phyloP scores from a whole-genome alignment of 2,888 invertebrate species.

The Siphlonurus alternatus region DNA sequence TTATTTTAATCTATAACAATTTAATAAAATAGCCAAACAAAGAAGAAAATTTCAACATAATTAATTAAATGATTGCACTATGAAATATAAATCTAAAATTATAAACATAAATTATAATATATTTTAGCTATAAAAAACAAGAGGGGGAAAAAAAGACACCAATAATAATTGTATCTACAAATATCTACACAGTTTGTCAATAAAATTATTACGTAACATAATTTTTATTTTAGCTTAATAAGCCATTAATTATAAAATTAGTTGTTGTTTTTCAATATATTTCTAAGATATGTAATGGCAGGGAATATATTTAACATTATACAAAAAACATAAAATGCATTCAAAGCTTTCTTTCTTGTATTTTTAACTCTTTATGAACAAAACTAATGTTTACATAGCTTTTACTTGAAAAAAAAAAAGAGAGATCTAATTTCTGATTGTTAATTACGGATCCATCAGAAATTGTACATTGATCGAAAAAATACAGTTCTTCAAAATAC shows the following conservation, averaged over 20 bases:
- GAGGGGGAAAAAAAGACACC: not conserved
- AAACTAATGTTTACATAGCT: too few species aligned
- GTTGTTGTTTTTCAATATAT: not conserved
- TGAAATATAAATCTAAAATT: not conserved
- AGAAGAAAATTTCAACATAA: not conserved
- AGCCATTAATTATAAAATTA: not conserved
- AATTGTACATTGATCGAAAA: too few species aligned
- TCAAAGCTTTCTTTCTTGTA: not conserved
- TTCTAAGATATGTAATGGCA: not conserved
- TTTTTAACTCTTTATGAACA: not conserved
- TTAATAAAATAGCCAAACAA: not conserved
- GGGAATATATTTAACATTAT: not conserved
- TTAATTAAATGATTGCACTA: not conserved
- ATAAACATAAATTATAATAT: not conserved
- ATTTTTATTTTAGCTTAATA: not conserved
- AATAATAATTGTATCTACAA: not conserved
- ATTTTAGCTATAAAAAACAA: not conserved
- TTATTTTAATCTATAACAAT: not conserved
- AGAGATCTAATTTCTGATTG: too few species aligned
- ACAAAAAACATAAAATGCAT: not conserved
- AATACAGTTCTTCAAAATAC: too few species aligned
- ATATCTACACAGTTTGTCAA: not conserved
- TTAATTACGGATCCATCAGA: too few species aligned
- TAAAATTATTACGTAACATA: not conserved
- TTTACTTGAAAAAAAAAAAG: too few species aligned